Evolutionary conservation across 2,797 vertebrate species (phyloP).

Genomic region (Diglossa cyanea): DNA sequence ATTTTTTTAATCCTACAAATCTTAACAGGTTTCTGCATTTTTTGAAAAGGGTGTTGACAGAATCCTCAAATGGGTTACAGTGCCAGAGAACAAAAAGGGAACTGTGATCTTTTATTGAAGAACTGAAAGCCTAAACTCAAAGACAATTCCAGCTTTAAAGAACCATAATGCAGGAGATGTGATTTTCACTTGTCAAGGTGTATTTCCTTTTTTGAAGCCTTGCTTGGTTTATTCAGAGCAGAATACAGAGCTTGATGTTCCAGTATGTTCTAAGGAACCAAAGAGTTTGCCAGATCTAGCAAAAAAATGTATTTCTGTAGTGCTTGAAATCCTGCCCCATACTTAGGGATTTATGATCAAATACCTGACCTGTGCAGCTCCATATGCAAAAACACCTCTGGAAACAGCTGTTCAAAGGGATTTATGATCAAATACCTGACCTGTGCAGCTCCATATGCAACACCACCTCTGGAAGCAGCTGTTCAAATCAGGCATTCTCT

Average conservation of each 20-base stretch:
- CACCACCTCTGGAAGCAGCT: not conserved
- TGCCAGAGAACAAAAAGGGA: slow-evolving; percentile 10
- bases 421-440: not conserved
- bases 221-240: not conserved
- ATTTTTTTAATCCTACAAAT: slow-evolving; percentile 4
- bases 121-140: slow-evolving; percentile 23
- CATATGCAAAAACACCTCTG: not conserved
- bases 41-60: slow-evolving; percentile 31
- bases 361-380: not conserved
- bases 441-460: not conserved
- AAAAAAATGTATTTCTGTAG: not conserved
- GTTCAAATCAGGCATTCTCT: not conserved
- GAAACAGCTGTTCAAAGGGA: not conserved
- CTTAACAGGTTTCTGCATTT: not conserved
- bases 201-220: not conserved
- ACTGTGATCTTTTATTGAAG: slow-evolving; percentile 39
- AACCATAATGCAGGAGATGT: not conserved
- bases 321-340: not conserved
- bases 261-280: not conserved
- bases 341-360: not conserved
- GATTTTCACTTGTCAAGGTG: slow-evolving; percentile 28
- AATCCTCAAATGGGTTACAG: slow-evolving; percentile 17
- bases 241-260: not conserved
- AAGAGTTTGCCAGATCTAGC: not conserved
- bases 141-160: slow-evolving; percentile 6